A percentile compares a stretch with the other conserved stretches of the same genome.
Conservation (phyloP, 2,888 invertebrate species). For the Conomelus anceps region DNA sequence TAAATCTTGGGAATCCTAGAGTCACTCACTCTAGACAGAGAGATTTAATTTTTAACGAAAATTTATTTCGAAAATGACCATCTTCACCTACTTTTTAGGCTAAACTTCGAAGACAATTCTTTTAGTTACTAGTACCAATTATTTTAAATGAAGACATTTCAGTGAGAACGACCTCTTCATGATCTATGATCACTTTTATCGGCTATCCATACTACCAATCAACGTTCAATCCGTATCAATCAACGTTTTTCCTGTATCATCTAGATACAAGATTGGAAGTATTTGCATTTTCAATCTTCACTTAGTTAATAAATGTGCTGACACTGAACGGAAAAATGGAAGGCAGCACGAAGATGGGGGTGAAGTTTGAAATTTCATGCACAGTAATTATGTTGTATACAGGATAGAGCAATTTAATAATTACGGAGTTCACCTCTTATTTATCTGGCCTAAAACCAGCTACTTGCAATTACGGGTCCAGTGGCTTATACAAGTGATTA, state of each 20-base stretch:
- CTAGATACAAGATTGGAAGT: background rate
- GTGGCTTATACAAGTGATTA: background rate
- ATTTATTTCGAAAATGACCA: too few species aligned
- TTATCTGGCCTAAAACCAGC: background rate
- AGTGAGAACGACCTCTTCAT: background rate
- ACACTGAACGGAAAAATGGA: background rate
- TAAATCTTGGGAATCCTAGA: too few species aligned
- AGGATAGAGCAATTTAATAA: background rate
- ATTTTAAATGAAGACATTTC: background rate
- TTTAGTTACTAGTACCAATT: too few species aligned
- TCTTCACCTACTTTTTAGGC: too few species aligned
- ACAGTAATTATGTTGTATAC: background rate
- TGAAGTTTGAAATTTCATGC: background rate
- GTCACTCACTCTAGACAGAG: too few species aligned
- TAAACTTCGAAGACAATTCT: too few species aligned
- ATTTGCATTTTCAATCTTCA: background rate
- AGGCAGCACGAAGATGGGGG: background rate
- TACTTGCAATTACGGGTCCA: background rate
- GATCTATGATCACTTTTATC: background rate
- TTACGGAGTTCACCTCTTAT: background rate
- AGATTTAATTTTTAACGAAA: too few species aligned
- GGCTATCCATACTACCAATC: too few species aligned
- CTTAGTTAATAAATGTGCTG: background rate
- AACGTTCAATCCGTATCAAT: too few species aligned
- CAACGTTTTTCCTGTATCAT: background rate